These are phyloP conservation scores for Drosophila guanche DNA, from an alignment of 1,140 invertebrate genomes.

Conservation along the genomic window DNA sequence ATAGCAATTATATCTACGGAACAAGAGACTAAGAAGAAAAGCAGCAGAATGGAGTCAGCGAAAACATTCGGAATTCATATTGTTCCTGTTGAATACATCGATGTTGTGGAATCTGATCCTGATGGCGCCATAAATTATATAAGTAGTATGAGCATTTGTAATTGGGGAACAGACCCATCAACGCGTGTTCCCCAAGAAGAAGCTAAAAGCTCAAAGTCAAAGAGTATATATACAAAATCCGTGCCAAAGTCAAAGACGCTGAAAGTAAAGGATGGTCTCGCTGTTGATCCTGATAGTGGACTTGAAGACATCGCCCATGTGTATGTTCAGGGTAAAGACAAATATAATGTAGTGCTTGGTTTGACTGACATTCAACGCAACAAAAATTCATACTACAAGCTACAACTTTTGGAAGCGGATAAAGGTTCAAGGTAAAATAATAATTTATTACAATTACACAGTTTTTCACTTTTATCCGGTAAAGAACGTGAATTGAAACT, in stretches of 20 bases:
- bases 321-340: slow-evolving; percentile 86
- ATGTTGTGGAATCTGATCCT: slow-evolving; percentile 86
- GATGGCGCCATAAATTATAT: slow-evolving; percentile 87
- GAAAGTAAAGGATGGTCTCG: slow-evolving; percentile 93
- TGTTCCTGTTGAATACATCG: slow-evolving; percentile 91
- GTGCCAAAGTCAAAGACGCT: slow-evolving; percentile 88
- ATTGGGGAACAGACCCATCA: slow-evolving; percentile 91
- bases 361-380: slow-evolving; percentile 93
- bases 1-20: slow-evolving; percentile 91
- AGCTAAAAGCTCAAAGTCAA: slow-evolving; percentile 86
- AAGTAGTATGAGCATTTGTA: slow-evolving; percentile 89
- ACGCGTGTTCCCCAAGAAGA: slow-evolving; percentile 85
- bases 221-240: slow-evolving; percentile 88
- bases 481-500: too few relatives aligned
- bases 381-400: slow-evolving; percentile 97
- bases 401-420: slow-evolving; percentile 94
- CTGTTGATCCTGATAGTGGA: slow-evolving; percentile 95
- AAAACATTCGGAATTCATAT: slow-evolving; percentile 90
- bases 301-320: slow-evolving; percentile 93
- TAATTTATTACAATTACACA: too few relatives aligned
- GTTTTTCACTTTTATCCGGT: slow-evolving; percentile 2
- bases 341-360: slow-evolving; percentile 92
- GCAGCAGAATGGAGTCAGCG: slow-evolving; percentile 87
- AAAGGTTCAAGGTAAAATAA: slow-evolving; percentile 85
- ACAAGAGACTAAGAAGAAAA: slow-evolving; percentile 89